phyloP scores from a whole-genome alignment of 2,888 invertebrate species.

The Folsomia candida region DNA sequence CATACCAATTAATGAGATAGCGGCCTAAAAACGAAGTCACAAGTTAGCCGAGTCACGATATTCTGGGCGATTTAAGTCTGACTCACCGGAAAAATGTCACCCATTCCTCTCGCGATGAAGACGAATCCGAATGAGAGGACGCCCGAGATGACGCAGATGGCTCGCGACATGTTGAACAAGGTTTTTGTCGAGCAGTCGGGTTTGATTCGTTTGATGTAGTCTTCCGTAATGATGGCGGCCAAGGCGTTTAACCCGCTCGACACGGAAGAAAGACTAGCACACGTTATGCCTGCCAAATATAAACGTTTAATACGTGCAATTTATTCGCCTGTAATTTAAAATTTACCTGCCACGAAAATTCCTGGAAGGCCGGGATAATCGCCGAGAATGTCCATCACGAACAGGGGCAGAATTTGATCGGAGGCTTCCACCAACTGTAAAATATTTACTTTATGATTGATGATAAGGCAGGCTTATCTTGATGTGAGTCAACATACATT shows the following conservation, averaged over 20 bases:
- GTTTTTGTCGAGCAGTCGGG: conserved; percentile 24
- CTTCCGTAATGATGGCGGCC: conserved; percentile 37
- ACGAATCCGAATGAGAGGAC: conserved; percentile 33
- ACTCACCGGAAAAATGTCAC: conserved; percentile 32
- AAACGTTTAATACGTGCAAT: background rate
- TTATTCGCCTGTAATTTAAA: conserved; percentile 6
- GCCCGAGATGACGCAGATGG: conserved; percentile 27
- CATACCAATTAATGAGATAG: conserved; percentile 33
- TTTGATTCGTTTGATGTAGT: conserved; percentile 27
- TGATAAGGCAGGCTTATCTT: background rate
- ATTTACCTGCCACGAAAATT: conserved; percentile 42
- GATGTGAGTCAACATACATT: conserved; percentile 55
- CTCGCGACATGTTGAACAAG: conserved; percentile 29
- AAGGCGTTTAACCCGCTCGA: conserved; percentile 40
- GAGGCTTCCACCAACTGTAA: conserved; percentile 3
- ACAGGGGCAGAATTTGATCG: conserved; percentile 36
- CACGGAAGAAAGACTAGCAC: conserved; percentile 40
- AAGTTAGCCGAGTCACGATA: background rate
- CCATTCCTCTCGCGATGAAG: conserved; percentile 32
- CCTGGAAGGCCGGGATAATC: conserved; percentile 41
- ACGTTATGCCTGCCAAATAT: conserved; percentile 6
- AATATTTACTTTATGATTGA: too few species aligned
- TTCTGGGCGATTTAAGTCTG: background rate
- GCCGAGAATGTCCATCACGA: conserved; percentile 35
- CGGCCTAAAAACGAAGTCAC: conserved; percentile 27